Percentiles rank a stretch among this genome's conserved stretches.
phyloP scores from a whole-genome alignment of 2,888 invertebrate species.

The Tuta absoluta region DNA sequence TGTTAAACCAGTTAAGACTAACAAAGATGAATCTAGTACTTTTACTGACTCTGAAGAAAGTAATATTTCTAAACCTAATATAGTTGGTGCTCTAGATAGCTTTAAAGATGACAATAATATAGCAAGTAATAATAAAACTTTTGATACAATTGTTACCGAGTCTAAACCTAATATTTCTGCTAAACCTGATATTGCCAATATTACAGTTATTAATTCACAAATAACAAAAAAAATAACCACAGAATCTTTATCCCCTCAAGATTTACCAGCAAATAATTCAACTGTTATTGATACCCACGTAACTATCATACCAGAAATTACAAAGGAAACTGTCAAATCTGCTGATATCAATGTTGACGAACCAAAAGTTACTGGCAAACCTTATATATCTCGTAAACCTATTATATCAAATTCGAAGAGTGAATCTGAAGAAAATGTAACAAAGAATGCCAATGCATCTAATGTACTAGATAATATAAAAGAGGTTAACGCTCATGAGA shows the following conservation, averaged over 20 bases:
- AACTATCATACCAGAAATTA: not conserved
- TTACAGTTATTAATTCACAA: conserved; percentile 6
- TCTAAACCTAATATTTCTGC: conserved; percentile 11
- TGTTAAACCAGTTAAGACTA: not conserved
- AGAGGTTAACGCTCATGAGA: conserved; percentile 15
- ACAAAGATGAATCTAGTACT: not conserved
- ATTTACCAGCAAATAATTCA: not conserved
- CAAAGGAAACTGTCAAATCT: not conserved
- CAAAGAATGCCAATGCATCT: not conserved
- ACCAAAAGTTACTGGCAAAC: not conserved
- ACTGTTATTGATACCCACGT: not conserved
- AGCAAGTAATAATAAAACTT: conserved; percentile 3
- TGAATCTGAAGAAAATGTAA: not conserved
- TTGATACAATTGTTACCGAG: not conserved
- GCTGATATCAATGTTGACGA: not conserved
- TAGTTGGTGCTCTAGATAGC: not conserved
- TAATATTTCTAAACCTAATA: not conserved
- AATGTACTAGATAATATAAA: conserved; percentile 22
- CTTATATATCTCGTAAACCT: not conserved
- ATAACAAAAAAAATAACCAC: not conserved
- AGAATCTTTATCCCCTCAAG: not conserved
- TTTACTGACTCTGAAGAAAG: not conserved
- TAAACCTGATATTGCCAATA: conserved; percentile 3
- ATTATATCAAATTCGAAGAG: not conserved
- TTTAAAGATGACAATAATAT: conserved; percentile 10